Evolutionary conservation across 2,797 vertebrate species (phyloP), one percentile per base, ranked within the genome.

Genomic region (Sternarchorhynchus goeldii): DNA sequence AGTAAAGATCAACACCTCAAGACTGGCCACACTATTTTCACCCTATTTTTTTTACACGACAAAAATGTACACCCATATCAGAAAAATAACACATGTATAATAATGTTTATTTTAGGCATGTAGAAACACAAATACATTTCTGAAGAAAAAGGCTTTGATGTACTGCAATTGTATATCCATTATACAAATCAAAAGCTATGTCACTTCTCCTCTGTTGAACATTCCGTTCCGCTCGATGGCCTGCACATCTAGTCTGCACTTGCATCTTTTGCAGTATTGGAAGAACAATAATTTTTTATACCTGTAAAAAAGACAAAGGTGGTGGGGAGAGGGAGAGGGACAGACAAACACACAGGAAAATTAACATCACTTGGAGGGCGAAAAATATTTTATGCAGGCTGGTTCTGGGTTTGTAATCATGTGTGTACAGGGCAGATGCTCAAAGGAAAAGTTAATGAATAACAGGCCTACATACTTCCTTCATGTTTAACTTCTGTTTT

Each of bases 211-310:
- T 64, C 62, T 17, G 3, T 8, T 21, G n/a, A 16, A 10, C 65
- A 14, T 32, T 16, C 2, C 0, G 64, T 4, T 21, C 39, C 53
- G n/a, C 18, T 17, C 32, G 12, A 31, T 2, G 12, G 41, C 2
- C 17, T 5, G 16, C 14, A 31, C 21, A 2, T 60, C 50, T 57
- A 45, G 20, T 53, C 57, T 4, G 65, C 1, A 14, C 41, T 70
- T 6, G 20, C 31, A 32, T 71, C 25, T 18, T 59, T 21, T 39
- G 69, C 16, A 34, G 34, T 21, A 50, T 73, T 81, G 81, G 85
- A 91, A 62, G 83, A 87, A 66, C 92, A 94, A 84, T 92, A 93
- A 62, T 91, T 88, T 83, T 83, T 81, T 81, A 94, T 75, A 81
- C 88, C 93, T 93, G 88, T 66, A 0, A 29, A 75, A 75, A 79